phyloP scores from a whole-genome alignment of 2,113 vertebrate species.

The Aptenodytes patagonicus region DNA sequence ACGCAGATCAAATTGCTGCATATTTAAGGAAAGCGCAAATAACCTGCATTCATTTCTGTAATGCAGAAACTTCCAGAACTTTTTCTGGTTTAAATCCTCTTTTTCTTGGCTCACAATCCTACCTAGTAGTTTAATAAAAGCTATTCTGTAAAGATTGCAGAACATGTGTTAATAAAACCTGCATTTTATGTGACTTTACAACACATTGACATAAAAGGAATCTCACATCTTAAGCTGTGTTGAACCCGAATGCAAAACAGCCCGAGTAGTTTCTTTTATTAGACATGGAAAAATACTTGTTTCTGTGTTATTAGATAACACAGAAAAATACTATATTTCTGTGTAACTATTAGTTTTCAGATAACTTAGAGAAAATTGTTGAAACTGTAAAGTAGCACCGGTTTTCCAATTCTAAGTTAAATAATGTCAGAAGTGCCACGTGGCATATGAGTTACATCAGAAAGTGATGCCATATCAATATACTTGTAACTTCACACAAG shows the following conservation, averaged over 20 bases:
- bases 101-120: background rate
- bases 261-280: background rate
- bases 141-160: background rate
- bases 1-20: fast-evolving
- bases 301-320: background rate
- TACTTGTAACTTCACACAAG: background rate
- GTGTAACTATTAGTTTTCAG: background rate
- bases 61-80: background rate
- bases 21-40: background rate
- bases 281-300: background rate
- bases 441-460: background rate
- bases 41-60: background rate
- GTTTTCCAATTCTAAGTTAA: background rate
- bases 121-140: background rate
- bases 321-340: background rate
- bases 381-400: background rate
- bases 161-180: background rate
- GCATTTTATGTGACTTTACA: background rate
- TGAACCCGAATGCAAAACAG: background rate
- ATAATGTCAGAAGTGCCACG: background rate
- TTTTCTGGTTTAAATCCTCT: background rate
- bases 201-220: background rate
- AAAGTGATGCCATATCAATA: background rate
- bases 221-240: background rate
- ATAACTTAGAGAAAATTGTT: background rate